These are phyloP conservation scores for Micronisus gabar DNA, from an alignment of 2,113 vertebrate species.

Conservation along the genomic window DNA sequence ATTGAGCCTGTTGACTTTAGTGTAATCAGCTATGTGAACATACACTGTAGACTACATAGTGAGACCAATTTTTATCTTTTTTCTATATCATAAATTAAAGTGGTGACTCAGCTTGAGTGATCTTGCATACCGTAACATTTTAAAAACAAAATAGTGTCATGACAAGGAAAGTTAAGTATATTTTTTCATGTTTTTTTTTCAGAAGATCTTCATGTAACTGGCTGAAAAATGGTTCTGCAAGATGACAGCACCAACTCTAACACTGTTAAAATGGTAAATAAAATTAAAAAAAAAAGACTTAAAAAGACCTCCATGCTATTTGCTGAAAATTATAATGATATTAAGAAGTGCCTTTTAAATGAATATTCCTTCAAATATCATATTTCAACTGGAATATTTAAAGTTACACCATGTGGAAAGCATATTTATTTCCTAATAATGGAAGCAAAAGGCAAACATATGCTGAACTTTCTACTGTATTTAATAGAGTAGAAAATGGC, in stretches of 20 bases:
- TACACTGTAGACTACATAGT: background rate
- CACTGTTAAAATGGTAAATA: constrained; percentile 48
- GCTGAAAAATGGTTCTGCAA: constrained; percentile 15
- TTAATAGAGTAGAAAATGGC: background rate
- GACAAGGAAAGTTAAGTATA: background rate
- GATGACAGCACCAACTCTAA: background rate
- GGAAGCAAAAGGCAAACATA: background rate
- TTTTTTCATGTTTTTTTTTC: background rate
- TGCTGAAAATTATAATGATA: background rate
- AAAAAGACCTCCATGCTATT: background rate
- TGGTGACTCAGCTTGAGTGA: background rate
- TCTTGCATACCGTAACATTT: background rate
- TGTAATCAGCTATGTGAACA: background rate
- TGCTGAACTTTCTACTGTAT: background rate
- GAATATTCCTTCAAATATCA: background rate
- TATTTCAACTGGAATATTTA: background rate
- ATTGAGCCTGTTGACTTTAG: background rate
- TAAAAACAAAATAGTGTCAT: background rate
- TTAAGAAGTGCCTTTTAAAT: background rate
- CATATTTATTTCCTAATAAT: background rate
- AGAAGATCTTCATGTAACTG: constrained; percentile 11
- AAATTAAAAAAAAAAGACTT: background rate
- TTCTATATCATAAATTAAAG: background rate
- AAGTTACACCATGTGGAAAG: background rate
- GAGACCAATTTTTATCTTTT: background rate